Evolutionary conservation across 2,797 vertebrate species (phyloP).

Genomic region (Thunnus albacares): DNA sequence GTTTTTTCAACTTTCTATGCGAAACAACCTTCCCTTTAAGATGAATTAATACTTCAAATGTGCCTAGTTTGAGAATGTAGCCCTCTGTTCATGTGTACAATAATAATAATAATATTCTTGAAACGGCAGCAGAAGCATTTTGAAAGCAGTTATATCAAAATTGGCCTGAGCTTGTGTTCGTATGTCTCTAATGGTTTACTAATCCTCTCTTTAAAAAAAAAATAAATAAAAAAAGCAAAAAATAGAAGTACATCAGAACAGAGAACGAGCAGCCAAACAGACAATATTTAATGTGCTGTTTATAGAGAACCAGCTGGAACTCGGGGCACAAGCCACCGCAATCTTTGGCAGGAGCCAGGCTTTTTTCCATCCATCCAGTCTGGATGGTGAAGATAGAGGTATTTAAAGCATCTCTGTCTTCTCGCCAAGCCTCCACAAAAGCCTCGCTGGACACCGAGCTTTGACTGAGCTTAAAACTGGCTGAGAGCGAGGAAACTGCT

Average conservation of each 20-base stretch:
- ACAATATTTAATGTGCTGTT: conserved; percentile 48
- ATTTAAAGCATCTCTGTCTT: conserved; percentile 51
- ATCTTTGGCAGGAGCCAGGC: conserved; percentile 49
- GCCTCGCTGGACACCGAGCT: conserved; percentile 8
- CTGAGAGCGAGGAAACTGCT: neutral
- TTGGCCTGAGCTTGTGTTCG: neutral
- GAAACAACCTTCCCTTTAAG: neutral
- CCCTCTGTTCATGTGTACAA: neutral
- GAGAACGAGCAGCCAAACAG: conserved; percentile 7
- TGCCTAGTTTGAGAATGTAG: neutral
- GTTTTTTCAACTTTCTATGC: neutral
- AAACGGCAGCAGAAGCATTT: neutral
- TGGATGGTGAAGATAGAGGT: conserved; percentile 60
- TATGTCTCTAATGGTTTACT: conserved; percentile 1
- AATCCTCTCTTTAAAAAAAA: conserved; percentile 6
- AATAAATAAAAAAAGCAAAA: conserved; percentile 3
- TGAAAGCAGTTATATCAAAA: neutral
- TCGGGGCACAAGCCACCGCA: conserved; percentile 26
- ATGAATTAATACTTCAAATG: neutral
- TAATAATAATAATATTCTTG: neutral
- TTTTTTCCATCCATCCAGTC: conserved; percentile 43
- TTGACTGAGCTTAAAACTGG: conserved; percentile 21
- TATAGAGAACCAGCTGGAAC: conserved; percentile 61
- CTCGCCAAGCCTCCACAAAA: conserved; percentile 35
- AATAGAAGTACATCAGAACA: conserved; percentile 38